These are phyloP conservation scores for Lochmaea capreae DNA, from an alignment of 2,888 invertebrate genomes.

Conservation along the genomic window DNA sequence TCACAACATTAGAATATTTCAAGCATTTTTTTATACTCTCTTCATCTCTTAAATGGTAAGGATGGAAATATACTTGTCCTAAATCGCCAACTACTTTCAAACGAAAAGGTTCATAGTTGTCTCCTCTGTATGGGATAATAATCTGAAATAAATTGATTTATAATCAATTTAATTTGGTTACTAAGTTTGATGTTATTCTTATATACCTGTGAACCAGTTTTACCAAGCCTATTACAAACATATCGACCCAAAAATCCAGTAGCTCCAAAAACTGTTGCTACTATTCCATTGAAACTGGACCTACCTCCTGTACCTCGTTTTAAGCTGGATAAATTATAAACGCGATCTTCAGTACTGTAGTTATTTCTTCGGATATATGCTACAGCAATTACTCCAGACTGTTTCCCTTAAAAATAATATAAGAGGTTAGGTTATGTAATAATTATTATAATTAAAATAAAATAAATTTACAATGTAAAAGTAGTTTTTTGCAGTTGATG, in stretches of 20 bases:
- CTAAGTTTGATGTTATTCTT: not conserved
- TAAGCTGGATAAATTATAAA: constrained; percentile 74
- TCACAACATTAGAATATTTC: constrained; percentile 95
- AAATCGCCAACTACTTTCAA: constrained; percentile 92
- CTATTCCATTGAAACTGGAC: constrained; percentile 95
- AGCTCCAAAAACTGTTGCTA: constrained; percentile 97
- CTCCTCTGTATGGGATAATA: constrained; percentile 92
- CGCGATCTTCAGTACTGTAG: constrained; percentile 69
- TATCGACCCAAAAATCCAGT: constrained; percentile 90
- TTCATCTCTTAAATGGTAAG: constrained; percentile 86
- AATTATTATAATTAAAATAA: not conserved
- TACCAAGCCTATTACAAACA: constrained; percentile 91
- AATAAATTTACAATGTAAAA: constrained; percentile 1
- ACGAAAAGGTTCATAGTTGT: constrained; percentile 81
- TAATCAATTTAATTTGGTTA: not conserved
- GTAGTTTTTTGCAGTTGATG: not conserved
- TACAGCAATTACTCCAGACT: constrained; percentile 58
- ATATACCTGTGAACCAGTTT: constrained; percentile 82
- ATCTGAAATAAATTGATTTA: constrained; percentile 70
- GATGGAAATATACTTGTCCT: constrained; percentile 93
- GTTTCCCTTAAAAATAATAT: constrained; percentile 54
- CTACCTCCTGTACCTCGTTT: constrained; percentile 92
- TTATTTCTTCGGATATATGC: constrained; percentile 60
- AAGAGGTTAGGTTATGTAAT: constrained; percentile 52
- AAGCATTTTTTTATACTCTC: constrained; percentile 86